phyloP scores from a whole-genome alignment of 2,888 invertebrate genomes.

The Notodonta ziczac region DNA sequence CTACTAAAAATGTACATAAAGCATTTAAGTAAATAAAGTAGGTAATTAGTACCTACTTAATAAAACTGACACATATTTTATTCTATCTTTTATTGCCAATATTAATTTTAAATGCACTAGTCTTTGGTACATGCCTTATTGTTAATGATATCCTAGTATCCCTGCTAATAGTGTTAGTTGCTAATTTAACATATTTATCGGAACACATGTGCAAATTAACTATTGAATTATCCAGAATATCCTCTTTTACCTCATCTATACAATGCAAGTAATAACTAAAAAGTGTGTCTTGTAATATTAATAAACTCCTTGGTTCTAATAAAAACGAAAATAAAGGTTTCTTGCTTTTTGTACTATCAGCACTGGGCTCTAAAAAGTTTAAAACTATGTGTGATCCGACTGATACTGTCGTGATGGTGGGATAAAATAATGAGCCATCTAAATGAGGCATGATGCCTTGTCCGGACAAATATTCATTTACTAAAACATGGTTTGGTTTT shows the following conservation, averaged over 20 bases:
- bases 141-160: conserved; percentile 94
- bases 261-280: conserved; percentile 94
- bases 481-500: conserved; percentile 95
- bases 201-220: conserved; percentile 88
- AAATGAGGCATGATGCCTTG: conserved; percentile 99
- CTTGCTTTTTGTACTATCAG: conserved; percentile 57
- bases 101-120: conserved; percentile 89
- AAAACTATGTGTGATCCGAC: conserved; percentile 96
- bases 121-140: conserved; percentile 96
- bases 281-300: conserved; percentile 92
- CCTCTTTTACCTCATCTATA: conserved; percentile 89
- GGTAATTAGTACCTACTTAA: neutral
- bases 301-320: conserved; percentile 94
- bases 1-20: too few relatives aligned
- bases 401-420: conserved; percentile 96
- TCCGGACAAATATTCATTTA: conserved; percentile 96
- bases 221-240: conserved; percentile 85
- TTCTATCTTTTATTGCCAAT: conserved; percentile 75
- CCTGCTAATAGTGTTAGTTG: conserved; percentile 85
- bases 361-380: conserved; percentile 88
- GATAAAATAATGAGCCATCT: conserved; percentile 97
- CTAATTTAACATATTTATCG: conserved; percentile 79
- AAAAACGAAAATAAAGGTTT: conserved; percentile 88
- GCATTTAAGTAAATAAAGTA: too few relatives aligned
- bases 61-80: neutral